phyloP scores from a whole-genome alignment of 2,888 invertebrate genomes.

The Drosophila paranaensis region DNA sequence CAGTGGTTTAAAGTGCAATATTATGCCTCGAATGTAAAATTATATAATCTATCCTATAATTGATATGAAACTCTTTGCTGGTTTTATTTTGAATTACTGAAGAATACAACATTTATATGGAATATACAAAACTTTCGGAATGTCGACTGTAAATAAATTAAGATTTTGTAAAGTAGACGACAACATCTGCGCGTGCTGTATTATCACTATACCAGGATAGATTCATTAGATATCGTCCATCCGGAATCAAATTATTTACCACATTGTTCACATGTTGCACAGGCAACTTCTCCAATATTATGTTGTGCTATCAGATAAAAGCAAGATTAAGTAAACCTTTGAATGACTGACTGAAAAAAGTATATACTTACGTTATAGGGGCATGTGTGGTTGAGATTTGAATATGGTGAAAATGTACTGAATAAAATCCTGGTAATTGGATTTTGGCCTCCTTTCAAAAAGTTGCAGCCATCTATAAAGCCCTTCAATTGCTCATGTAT shows the following conservation, averaged over 20 bases:
- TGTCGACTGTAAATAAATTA: not conserved
- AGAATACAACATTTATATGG: not conserved
- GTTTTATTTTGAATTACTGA: too few species aligned
- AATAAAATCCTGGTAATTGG: conserved; percentile 27
- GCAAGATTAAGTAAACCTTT: not conserved
- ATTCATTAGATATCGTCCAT: conserved; percentile 48
- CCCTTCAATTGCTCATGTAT: conserved; percentile 22
- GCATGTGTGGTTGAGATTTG: conserved; percentile 55
- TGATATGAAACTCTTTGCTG: too few species aligned
- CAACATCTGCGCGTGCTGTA: not conserved
- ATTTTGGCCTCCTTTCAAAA: conserved; percentile 42
- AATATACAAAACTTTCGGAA: not conserved
- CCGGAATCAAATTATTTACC: conserved; percentile 32
- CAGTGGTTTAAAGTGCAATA: too few species aligned
- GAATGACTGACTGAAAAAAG: not conserved
- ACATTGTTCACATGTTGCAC: conserved; percentile 40
- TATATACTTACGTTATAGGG: conserved; percentile 31
- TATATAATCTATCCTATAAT: too few species aligned
- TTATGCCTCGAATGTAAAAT: too few species aligned
- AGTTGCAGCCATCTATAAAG: conserved; percentile 41
- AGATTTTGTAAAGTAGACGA: conserved; percentile 47
- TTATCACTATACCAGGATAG: conserved; percentile 22
- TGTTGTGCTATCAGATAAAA: conserved; percentile 33
- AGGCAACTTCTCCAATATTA: conserved; percentile 54
- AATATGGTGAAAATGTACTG: conserved; percentile 21